phyloP scores from a whole-genome alignment of 2,888 invertebrate species.

The Eucera pruinosa region DNA sequence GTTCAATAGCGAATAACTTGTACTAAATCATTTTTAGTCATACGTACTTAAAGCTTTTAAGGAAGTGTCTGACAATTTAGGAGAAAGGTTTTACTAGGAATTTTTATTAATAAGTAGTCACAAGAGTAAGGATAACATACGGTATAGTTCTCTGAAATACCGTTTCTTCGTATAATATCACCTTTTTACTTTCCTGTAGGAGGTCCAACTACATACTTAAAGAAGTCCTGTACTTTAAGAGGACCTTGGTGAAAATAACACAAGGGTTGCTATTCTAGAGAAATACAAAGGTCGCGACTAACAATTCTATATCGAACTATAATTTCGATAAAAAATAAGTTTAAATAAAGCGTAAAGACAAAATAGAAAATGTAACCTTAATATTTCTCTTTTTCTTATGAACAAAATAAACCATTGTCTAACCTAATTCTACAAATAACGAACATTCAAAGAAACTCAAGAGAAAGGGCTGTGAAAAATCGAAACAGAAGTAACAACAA shows the following conservation, averaged over 20 bases:
- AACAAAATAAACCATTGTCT: slow-evolving; percentile 3
- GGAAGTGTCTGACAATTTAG: slow-evolving; percentile 9
- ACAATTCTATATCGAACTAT: neutral
- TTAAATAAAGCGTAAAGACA: too few species aligned
- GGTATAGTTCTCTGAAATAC: slow-evolving; percentile 54
- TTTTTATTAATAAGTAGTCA: slow-evolving; percentile 22
- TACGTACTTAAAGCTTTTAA: neutral
- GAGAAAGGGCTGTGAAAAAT: slow-evolving; percentile 3
- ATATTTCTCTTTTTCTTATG: slow-evolving; percentile 1
- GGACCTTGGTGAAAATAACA: slow-evolving; percentile 29
- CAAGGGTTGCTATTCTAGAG: slow-evolving; percentile 18
- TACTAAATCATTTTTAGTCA: neutral
- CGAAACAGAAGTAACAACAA: slow-evolving; percentile 17
- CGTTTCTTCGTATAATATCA: slow-evolving; percentile 43
- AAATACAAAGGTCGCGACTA: slow-evolving; percentile 3
- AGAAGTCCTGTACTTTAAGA: slow-evolving; percentile 38
- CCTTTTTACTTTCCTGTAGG: slow-evolving; percentile 19
- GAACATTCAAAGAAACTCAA: slow-evolving; percentile 35
- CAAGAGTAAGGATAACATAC: slow-evolving; percentile 29
- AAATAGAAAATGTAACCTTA: neutral
- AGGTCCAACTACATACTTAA: slow-evolving; percentile 24
- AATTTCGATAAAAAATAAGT: neutral
- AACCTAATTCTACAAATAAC: slow-evolving; percentile 34
- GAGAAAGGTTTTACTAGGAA: neutral
- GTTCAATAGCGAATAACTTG: neutral